Evolutionary conservation across 2,113 vertebrate species (phyloP), one percentile per base, ranked within the genome.

Genomic region (Microcebus jonahi): DNA sequence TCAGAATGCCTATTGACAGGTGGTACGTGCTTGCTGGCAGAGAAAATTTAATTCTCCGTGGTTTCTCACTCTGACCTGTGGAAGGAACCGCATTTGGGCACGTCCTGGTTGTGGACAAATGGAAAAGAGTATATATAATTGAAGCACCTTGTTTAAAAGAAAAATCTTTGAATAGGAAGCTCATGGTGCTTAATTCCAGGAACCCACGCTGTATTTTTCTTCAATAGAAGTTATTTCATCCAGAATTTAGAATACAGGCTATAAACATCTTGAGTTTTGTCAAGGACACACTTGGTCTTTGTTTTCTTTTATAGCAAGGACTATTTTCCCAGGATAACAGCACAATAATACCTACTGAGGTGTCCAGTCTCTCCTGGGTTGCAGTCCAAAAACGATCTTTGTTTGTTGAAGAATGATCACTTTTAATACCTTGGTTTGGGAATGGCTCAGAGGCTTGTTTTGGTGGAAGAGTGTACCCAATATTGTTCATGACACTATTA

Each of bases 321-420:
- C 92, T 75, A 0, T 61, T 93, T 96, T 77, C 67, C 88, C 36
- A 77, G 75, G 83, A 25, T 39, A 39, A 55, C 55, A 88, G 42
- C 45, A 89, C 91, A 95, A 34, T 94, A 61, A 83, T 29, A 68
- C 79, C 79, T 89, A 20, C 91, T 76, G 82, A 92, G 91, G 77
- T 88, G 67, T 86, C 73, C 65, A 23, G 76, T 57, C 91, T 85
- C 36, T 85, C 34, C 82, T 13, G 39, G 31, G 67, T 95, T 93
- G 93, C 95, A 27, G 2, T 68, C 95, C 85, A 57, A 8, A 73
- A 93, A 94, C 84, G 90, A 76, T 68, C 96, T 96, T 97, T 96
- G 77, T 96, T 94, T 75, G 84, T 48, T 85, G 67, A 92, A 92
- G 94, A 97, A 76, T 67, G 96, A 39, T 84, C 36, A 36, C 75